These are phyloP conservation scores for Onchidella celtica DNA, from an alignment of 2,888 invertebrate genomes.

Conservation along the genomic window DNA sequence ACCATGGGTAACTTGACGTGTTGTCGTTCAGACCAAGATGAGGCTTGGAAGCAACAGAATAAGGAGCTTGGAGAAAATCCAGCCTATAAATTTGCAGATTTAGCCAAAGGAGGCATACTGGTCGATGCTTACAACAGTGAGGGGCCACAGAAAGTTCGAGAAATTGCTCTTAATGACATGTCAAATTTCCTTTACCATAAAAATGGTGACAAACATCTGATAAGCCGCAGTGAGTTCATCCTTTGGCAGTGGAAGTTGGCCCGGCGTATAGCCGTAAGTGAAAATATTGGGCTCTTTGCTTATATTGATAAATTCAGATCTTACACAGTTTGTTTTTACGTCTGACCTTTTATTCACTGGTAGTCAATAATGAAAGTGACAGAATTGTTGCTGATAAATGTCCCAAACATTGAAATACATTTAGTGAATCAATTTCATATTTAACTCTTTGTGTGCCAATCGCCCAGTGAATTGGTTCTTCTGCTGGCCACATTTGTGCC, in stretches of 20 bases:
- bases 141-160: conserved; percentile 69
- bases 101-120: conserved; percentile 72
- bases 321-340: too few relatives aligned
- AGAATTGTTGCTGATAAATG: neutral
- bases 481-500: too few relatives aligned
- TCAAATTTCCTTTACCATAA: conserved; percentile 69
- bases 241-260: conserved; percentile 82
- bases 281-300: neutral
- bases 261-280: conserved; percentile 16
- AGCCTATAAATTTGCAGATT: conserved; percentile 75
- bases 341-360: neutral
- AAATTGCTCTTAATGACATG: conserved; percentile 70
- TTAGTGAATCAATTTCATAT: too few relatives aligned
- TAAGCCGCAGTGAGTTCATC: conserved; percentile 72
- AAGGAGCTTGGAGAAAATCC: conserved; percentile 73
- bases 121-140: conserved; percentile 68
- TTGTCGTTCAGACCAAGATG: neutral
- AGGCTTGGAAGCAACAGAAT: conserved; percentile 78
- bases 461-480: too few relatives aligned
- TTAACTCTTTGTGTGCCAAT: too few relatives aligned
- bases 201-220: conserved; percentile 68
- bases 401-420: too few relatives aligned
- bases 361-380: neutral
- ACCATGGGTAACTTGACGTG: conserved; percentile 40
- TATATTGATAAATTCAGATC: neutral